Evolutionary conservation across 2,888 invertebrate genomes (phyloP).

Genomic region (Sthenelais limicola): DNA sequence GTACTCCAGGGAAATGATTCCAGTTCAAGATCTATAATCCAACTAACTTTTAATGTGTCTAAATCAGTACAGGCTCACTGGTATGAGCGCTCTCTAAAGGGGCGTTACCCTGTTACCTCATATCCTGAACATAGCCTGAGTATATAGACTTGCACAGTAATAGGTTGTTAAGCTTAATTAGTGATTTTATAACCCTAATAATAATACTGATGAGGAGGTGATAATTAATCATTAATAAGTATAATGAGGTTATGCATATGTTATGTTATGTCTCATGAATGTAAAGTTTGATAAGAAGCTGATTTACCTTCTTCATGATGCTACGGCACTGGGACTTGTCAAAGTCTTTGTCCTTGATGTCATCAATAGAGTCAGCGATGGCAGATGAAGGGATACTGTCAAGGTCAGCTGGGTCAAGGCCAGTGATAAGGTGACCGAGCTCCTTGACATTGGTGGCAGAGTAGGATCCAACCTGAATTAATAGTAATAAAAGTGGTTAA

Average conservation of each 20-base stretch:
- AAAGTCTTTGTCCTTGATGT: conserved; percentile 15
- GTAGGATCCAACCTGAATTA: no score
- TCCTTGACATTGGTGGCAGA: conserved; percentile 3
- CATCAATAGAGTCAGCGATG: conserved; percentile 1
- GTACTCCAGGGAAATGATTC: no score
- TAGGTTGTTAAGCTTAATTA: background rate
- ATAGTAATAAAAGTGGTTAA: no score
- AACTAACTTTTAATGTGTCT: no score
- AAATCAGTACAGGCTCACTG: no score
- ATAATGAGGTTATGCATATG: no score
- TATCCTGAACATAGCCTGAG: background rate
- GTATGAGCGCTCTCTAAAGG: no score
- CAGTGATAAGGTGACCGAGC: conserved; percentile 16
- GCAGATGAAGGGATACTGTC: background rate
- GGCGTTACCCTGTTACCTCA: no score
- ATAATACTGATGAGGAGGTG: background rate
- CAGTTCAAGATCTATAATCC: no score
- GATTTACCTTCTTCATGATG: conserved; percentile 5
- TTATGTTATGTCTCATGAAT: background rate
- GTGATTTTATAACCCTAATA: background rate
- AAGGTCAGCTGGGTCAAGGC: conserved; percentile 7
- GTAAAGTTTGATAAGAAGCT: background rate
- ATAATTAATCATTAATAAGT: background rate
- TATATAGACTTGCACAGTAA: background rate
- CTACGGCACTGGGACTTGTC: conserved; percentile 8